Conservation (phyloP, 1,140 invertebrate species). For the Plodia interpunctella region DNA sequence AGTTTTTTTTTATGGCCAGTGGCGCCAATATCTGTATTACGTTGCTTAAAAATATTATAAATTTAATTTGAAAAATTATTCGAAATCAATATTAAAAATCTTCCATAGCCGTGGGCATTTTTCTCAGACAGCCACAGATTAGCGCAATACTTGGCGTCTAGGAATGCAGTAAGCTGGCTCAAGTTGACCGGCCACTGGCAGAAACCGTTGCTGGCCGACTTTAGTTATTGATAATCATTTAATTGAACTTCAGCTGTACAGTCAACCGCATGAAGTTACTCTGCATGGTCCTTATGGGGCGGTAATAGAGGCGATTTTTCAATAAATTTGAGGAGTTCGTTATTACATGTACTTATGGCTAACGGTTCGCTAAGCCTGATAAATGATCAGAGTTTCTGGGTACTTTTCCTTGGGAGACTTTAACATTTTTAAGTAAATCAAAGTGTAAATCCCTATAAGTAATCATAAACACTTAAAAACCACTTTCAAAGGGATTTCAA, state of each 20-base stretch:
- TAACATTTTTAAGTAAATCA: background rate
- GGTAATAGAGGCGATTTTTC: too few relatives aligned
- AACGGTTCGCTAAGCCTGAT: background rate
- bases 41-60: too few relatives aligned
- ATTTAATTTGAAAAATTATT: too few relatives aligned
- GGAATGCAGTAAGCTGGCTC: background rate
- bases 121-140: background rate
- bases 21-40: too few relatives aligned
- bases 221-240: conserved; percentile 2
- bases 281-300: too few relatives aligned
- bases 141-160: background rate
- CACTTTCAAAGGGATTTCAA: too few relatives aligned
- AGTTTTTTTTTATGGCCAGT: too few relatives aligned
- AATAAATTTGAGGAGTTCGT: too few relatives aligned
- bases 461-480: too few relatives aligned
- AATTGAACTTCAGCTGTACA: background rate
- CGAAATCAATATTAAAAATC: background rate
- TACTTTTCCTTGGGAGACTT: background rate
- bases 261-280: too few relatives aligned
- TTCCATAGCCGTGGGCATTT: background rate
- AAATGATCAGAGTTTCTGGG: background rate
- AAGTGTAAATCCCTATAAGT: background rate
- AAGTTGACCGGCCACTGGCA: background rate
- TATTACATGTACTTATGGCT: background rate
- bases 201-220: conserved; percentile 3